These are phyloP conservation scores for Rhingia rostrata DNA, from an alignment of 2,888 invertebrate species.

Conservation along the genomic window DNA sequence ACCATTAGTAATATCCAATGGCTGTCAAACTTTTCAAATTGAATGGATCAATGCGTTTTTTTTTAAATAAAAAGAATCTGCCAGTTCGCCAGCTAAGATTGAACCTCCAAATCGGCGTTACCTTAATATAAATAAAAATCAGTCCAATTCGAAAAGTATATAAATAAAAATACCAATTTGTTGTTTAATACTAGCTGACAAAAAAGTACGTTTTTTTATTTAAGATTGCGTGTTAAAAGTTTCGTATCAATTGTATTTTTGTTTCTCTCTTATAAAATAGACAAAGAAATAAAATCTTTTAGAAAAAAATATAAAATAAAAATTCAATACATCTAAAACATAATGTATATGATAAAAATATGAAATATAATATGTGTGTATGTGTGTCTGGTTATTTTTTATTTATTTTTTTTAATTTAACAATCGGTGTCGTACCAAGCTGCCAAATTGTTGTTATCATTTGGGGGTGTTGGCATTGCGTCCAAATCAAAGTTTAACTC, in stretches of 20 bases:
- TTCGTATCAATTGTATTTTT: slow-evolving; percentile 57
- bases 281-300: slow-evolving; percentile 44
- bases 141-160: slow-evolving; percentile 6
- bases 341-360: slow-evolving; percentile 71
- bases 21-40: no score
- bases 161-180: slow-evolving; percentile 44
- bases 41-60: no score
- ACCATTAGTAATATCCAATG: no score
- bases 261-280: slow-evolving; percentile 64
- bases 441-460: slow-evolving; percentile 95
- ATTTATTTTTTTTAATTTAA: slow-evolving; percentile 83
- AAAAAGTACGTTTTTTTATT: slow-evolving; percentile 56
- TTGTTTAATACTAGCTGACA: slow-evolving; percentile 68
- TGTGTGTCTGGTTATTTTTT: slow-evolving; percentile 52
- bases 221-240: slow-evolving; percentile 69
- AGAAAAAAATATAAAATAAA: slow-evolving; percentile 53
- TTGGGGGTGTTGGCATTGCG: slow-evolving; percentile 91
- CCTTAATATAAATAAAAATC: neutral
- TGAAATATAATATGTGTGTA: slow-evolving; percentile 58
- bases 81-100: neutral
- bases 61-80: neutral
- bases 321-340: slow-evolving; percentile 65
- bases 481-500: slow-evolving; percentile 91
- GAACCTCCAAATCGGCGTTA: neutral
- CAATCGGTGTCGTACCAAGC: slow-evolving; percentile 99